Base-by-base conservation (phyloP, 1,140 invertebrate species). In the Cotesia chilonis region DNA sequence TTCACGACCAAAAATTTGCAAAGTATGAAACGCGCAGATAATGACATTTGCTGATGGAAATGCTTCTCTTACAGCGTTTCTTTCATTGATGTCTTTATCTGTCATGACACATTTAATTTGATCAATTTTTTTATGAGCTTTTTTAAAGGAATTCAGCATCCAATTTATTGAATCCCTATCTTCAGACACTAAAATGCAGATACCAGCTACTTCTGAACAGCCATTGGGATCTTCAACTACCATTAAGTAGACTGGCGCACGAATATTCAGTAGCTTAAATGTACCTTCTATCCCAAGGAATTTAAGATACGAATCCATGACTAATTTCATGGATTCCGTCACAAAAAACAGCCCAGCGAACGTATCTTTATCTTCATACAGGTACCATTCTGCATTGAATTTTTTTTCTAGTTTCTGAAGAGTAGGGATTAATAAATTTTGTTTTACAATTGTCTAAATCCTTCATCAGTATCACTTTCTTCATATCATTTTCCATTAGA, bases 131-230 rank as follows among this genome's bases (percentile, higher is more conserved):
- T 59, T 41, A 28, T 74, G 68, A 51, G 35, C 68, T 55, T 64
- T 61, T 41, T 74, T 74, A 37, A 74, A 74, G 59, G 35, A 59
- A 36, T 67, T n/a, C 61, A 74, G 12, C 4, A 70, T 36, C 73
- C 73, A 74, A 35, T 2, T 36, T 37, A 74, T 74, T 7, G 51
- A 59, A 3, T 20, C 67, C 47, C 52, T 51, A 47, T 74, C 73
- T 6, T 74, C 68, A 12, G 36, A 38, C 2, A 67, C 64, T 9
- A 71, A 55, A 14, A 74, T 71, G n/a, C 61, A 65, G 2, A 63
- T 64, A 2, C 68, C 73, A 4, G 70, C 66, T 10, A 68, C 59
- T 60, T 68, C 52, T 14, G 52, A 41, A 7, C 3, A 68, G 4
- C 71, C 65, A 3, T 73, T 54, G 4, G 57, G 70, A 65, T 73